These are phyloP conservation scores for Stegostoma tigrinum DNA, from an alignment of 2,113 vertebrate species.

Conservation along the genomic window DNA sequence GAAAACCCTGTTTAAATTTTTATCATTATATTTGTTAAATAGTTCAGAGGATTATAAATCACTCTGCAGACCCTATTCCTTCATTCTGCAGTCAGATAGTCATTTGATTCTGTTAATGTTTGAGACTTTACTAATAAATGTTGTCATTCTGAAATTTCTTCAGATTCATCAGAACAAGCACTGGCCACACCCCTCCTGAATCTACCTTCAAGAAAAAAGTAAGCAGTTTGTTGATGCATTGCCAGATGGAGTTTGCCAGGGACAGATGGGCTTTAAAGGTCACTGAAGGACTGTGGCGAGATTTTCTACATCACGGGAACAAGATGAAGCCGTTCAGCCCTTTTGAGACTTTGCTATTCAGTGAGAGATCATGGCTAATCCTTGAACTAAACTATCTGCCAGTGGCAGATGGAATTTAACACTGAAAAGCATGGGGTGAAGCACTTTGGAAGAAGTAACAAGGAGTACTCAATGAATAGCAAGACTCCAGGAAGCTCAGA, in stretches of 20 bases:
- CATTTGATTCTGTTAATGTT: not conserved
- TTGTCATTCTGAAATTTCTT: conserved; percentile 30
- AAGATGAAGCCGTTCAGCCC: not conserved
- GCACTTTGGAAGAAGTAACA: no score
- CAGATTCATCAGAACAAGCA: conserved; percentile 81
- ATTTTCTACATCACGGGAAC: not conserved
- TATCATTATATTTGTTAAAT: not conserved
- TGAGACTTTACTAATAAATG: not conserved
- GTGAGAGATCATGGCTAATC: not conserved
- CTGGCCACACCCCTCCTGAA: conserved; percentile 86
- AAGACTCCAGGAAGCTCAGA: no score
- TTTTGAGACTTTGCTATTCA: not conserved
- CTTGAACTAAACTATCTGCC: no score
- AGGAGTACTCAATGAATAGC: no score
- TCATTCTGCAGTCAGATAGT: not conserved
- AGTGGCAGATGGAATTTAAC: no score
- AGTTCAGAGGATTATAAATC: not conserved
- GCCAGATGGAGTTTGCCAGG: not conserved
- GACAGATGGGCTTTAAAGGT: not conserved
- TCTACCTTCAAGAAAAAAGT: conserved; percentile 93
- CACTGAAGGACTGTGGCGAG: not conserved
- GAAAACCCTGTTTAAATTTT: not conserved
- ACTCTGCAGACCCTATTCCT: not conserved
- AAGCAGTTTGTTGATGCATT: conserved; percentile 43
- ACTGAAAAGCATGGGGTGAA: no score